Evolutionary conservation across 2,888 invertebrate genomes (phyloP).

Genomic region (Nezara viridula): DNA sequence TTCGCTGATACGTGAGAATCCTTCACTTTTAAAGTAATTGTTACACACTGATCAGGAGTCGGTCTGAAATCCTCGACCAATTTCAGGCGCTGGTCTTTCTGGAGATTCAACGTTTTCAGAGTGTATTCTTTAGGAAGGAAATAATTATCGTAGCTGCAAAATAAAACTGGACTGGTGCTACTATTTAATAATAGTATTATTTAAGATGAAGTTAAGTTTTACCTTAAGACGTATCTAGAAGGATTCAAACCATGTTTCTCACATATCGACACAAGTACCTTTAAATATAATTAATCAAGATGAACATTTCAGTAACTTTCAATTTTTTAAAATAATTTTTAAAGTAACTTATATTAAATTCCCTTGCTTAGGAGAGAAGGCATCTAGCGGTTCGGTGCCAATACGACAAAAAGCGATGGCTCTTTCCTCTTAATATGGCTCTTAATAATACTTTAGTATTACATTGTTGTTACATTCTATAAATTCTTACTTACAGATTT

Average conservation of each 20-base stretch:
- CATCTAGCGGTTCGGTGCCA: too few relatives aligned
- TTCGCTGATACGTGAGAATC: neutral
- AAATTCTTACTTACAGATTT: too few relatives aligned
- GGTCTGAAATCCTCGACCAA: constrained; percentile 35
- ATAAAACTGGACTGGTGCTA: neutral
- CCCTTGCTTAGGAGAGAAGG: too few relatives aligned
- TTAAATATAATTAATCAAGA: neutral
- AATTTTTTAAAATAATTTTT: neutral
- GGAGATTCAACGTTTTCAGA: neutral
- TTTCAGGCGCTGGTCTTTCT: neutral
- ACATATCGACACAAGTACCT: neutral
- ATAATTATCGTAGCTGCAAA: constrained; percentile 26
- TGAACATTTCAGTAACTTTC: neutral
- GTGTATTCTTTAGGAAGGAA: neutral
- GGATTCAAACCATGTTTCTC: constrained; percentile 25
- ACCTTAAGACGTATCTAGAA: constrained; percentile 26
- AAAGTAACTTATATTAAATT: neutral
- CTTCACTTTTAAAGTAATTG: constrained; percentile 8
- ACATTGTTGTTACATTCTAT: too few relatives aligned
- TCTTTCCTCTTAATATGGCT: too few relatives aligned
- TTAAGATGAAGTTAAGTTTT: neutral
- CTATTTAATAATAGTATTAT: neutral
- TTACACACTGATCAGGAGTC: neutral
- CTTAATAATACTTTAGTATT: too few relatives aligned
- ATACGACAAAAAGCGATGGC: too few relatives aligned